Conservation (phyloP, 2,797 vertebrate genomes). For the Borostomias antarcticus region DNA sequence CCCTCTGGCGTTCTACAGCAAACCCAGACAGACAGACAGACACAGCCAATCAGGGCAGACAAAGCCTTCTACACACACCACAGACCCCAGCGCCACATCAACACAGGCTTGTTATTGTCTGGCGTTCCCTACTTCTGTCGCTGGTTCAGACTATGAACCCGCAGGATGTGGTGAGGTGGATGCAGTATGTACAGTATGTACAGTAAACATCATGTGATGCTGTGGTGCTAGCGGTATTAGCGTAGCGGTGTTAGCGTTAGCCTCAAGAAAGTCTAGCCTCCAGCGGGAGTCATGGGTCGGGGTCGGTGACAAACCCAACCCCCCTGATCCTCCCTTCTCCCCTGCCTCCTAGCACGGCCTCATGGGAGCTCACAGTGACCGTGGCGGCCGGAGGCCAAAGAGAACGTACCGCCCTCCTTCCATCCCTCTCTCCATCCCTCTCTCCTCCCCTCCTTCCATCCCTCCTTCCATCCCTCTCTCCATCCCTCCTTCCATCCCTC, state of each 20-base stretch:
- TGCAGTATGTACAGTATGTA: conserved; percentile 61
- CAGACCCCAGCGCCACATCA: conserved; percentile 54
- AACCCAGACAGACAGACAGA: conserved; percentile 57
- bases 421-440: background rate
- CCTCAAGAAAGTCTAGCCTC: conserved; percentile 14
- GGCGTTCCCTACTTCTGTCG: conserved; percentile 28
- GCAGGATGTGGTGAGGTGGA: too few species aligned
- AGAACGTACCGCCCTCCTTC: conserved; percentile 16
- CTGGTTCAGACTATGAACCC: too few species aligned
- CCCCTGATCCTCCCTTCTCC: conserved; percentile 41
- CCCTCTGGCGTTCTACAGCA: conserved; percentile 19
- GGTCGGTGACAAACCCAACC: conserved; percentile 54
- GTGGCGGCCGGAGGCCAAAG: conserved; percentile 46
- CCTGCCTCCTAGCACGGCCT: conserved; percentile 43
- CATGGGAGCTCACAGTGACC: conserved; percentile 49
- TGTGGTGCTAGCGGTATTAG: conserved; percentile 51
- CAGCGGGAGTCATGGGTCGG: conserved; percentile 32
- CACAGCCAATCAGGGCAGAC: conserved; percentile 47
- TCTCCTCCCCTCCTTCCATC: background rate
- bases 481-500: background rate
- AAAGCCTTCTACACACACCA: conserved; percentile 50
- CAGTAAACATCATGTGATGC: conserved; percentile 58
- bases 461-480: conserved; percentile 20
- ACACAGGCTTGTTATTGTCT: conserved; percentile 57
- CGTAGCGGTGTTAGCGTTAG: conserved; percentile 59